phyloP scores from a whole-genome alignment of 2,888 invertebrate species.

The Heterodera filipjevi region DNA sequence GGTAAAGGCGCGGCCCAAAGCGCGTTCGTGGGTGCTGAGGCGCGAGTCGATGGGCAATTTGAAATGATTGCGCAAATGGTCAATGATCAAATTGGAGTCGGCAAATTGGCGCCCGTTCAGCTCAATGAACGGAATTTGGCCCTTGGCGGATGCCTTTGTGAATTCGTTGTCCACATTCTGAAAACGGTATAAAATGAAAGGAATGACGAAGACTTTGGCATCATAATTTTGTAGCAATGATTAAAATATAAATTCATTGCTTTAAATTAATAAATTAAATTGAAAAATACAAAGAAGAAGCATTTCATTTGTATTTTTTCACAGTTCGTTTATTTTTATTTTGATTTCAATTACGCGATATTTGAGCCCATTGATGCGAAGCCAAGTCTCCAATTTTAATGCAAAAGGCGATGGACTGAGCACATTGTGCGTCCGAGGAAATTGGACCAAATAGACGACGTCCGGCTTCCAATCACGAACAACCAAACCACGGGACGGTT shows the following conservation, averaged over 20 bases:
- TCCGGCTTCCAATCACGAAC: constrained; percentile 70
- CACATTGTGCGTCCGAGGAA: constrained; percentile 84
- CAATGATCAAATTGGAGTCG: constrained; percentile 85
- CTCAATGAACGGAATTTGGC: constrained; percentile 84
- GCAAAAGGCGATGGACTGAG: constrained; percentile 90
- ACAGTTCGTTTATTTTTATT: too few relatives aligned
- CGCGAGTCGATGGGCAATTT: constrained; percentile 41
- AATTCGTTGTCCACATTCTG: constrained; percentile 61
- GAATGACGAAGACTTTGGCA: too few relatives aligned
- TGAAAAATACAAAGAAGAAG: too few relatives aligned
- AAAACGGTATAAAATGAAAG: constrained; percentile 40
- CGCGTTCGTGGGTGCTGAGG: constrained; percentile 45
- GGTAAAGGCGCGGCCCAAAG: constrained; percentile 48
- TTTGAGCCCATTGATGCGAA: constrained; percentile 85
- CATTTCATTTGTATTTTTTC: too few relatives aligned
- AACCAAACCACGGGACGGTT: constrained; percentile 26
- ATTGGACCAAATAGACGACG: constrained; percentile 89
- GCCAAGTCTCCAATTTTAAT: constrained; percentile 93
- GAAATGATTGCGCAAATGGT: constrained; percentile 45
- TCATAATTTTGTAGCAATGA: too few relatives aligned
- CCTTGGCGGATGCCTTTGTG: constrained; percentile 51
- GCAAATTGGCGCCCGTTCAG: constrained; percentile 91
- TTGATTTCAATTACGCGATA: constrained; percentile 78
- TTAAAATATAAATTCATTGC: too few relatives aligned
- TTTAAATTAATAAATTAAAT: too few relatives aligned